Percentiles rank a stretch among this genome's conserved stretches.
phyloP scores from a whole-genome alignment of 2,113 vertebrate species.

The Crotalus viridis region DNA sequence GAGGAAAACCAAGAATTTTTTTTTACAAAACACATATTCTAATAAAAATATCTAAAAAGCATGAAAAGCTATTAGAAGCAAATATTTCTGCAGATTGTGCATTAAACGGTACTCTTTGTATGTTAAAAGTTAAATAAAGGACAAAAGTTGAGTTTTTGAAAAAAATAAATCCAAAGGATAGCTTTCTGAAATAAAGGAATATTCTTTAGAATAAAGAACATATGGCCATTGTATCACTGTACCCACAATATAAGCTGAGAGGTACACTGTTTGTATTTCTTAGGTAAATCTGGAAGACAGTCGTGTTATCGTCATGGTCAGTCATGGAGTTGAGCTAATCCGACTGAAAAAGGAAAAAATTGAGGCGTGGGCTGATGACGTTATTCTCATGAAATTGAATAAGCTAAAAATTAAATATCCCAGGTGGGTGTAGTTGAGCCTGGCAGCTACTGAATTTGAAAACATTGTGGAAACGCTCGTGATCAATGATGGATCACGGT shows the following conservation, averaged over 20 bases:
- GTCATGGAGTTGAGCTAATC: conserved; percentile 58
- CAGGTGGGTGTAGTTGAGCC: conserved; percentile 52
- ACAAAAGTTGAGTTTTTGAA: neutral
- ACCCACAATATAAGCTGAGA: neutral
- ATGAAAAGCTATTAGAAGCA: neutral
- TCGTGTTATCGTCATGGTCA: conserved; percentile 54
- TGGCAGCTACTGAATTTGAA: neutral
- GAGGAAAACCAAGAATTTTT: neutral
- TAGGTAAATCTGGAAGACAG: conserved; percentile 54
- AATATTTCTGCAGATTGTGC: neutral
- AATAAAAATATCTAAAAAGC: neutral
- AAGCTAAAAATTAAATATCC: conserved; percentile 41
- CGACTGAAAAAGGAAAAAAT: conserved; percentile 56
- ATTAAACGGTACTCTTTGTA: neutral
- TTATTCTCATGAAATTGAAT: conserved; percentile 42
- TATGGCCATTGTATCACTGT: neutral
- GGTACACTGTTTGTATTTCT: neutral
- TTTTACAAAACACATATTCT: neutral
- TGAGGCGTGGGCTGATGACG: conserved; percentile 38
- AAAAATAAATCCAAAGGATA: neutral
- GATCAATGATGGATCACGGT: neutral
- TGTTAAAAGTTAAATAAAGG: neutral
- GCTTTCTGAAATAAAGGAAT: neutral
- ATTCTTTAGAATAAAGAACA: neutral
- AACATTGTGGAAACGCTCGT: neutral